Evolutionary conservation across 2,113 vertebrate genomes (phyloP).

Genomic region (Thryonomys swinderianus): DNA sequence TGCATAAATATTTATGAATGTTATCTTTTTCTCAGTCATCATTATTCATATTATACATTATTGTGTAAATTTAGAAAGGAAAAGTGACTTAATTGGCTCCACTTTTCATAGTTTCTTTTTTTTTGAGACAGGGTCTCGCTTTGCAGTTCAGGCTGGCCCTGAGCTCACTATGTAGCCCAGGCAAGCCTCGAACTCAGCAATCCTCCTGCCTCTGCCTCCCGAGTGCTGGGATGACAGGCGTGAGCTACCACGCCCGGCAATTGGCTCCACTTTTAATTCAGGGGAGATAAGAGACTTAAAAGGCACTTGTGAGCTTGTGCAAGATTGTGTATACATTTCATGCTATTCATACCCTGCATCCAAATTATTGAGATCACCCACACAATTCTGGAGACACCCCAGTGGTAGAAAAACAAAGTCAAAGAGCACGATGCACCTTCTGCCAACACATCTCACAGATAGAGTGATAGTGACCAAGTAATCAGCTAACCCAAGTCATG

Average conservation of each 20-base stretch:
- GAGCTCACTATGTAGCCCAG: no score
- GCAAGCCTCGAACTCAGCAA: no score
- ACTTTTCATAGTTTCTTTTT: no score
- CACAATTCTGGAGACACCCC: background rate
- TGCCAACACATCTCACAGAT: background rate
- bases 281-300: background rate
- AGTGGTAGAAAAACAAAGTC: background rate
- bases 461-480: background rate
- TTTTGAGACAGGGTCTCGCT: no score
- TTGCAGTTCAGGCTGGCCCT: no score
- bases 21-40: no score
- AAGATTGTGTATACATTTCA: background rate
- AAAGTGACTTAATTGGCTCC: background rate
- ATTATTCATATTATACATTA: background rate
- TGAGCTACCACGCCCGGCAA: no score
- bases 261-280: background rate
- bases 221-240: no score
- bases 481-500: conserved; percentile 15
- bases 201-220: no score
- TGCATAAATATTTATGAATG: no score
- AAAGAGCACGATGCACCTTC: background rate
- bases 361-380: background rate
- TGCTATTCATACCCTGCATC: background rate
- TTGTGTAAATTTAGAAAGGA: background rate
- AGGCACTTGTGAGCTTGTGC: background rate